Evolutionary conservation across 2,113 vertebrate species (phyloP), one percentile per base, ranked within the genome.

Genomic region (Lepus americanus): DNA sequence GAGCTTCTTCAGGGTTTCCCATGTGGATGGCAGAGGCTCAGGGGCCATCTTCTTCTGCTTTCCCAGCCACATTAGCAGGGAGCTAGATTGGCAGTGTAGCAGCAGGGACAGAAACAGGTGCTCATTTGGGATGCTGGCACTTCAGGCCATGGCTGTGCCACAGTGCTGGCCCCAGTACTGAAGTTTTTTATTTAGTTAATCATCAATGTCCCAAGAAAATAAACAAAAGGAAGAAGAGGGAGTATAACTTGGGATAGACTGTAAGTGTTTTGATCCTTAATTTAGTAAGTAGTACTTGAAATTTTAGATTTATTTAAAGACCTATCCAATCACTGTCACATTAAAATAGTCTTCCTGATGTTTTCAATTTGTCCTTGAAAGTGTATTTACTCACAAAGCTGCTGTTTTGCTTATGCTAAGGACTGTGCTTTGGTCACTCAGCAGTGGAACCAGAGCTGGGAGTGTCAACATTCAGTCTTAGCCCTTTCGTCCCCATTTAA

Each of bases 211-310:
- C 14, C 9, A 81, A 67, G 29, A 17, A n/a, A 44, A 82, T 29
- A 64, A 67, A 66, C 11, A 72, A 74, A 44, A 33, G 9, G 31
- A 64, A 1, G 8, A 36, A 11, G 9, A 5, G 31, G 8, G 14
- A 72, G 8, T 33, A 2, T 4, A 67, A 44, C 7, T 33, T 64
- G 0, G 1, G 1, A 16, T 27, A 10, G 36, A 4, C 11, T 16
- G 17, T n/a, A 67, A 49, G 10, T 33, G 25, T 51, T 82, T 29
- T 59, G 13, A 27, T 85, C 16, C 55, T 88, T 87, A 80, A 78
- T 61, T 73, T 74, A 44, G 29, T 39, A 66, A n/a, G 8, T 16
- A 53, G 67, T 72, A 44, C 27, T 87, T 76, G 0, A 31, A 88
- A 53, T 44, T 90, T 36, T 39, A 63, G n/a, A 39, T 74, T 49